phyloP scores from a whole-genome alignment of 1,140 invertebrate species.

The Drosophila pachea region DNA sequence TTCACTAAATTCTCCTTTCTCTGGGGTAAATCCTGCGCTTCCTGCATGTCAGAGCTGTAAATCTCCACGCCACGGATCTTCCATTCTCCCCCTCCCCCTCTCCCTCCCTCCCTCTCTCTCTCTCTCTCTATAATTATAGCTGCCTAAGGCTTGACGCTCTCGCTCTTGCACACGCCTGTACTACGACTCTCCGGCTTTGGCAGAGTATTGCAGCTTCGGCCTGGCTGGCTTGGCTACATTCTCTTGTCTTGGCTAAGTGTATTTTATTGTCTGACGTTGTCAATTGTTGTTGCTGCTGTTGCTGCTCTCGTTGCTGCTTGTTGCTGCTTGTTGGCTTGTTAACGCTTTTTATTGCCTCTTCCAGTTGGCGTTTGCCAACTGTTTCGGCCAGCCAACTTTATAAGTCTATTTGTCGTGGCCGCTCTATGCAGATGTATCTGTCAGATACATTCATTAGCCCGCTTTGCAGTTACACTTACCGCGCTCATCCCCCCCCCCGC shows the following conservation, averaged over 20 bases:
- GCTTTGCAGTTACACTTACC: conserved; percentile 54
- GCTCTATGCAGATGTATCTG: conserved; percentile 70
- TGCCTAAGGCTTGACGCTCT: neutral
- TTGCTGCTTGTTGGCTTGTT: conserved; percentile 55
- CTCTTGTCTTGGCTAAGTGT: conserved; percentile 44
- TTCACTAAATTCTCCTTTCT: no score
- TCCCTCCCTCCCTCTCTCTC: no score
- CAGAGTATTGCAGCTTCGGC: neutral
- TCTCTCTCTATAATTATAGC: neutral
- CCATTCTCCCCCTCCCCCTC: no score
- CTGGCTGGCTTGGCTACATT: neutral
- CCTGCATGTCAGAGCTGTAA: no score
- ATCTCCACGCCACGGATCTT: no score
- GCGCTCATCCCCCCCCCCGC: neutral
- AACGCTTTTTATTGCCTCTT: conserved; percentile 68
- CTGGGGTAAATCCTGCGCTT: no score
- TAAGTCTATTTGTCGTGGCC: conserved; percentile 62
- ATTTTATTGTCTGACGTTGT: conserved; percentile 65
- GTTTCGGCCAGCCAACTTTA: conserved; percentile 46
- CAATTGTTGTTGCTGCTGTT: conserved; percentile 50
- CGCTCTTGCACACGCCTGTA: neutral
- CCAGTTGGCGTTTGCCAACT: conserved; percentile 42
- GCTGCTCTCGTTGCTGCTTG: conserved; percentile 24
- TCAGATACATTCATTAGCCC: conserved; percentile 74
- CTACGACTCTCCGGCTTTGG: neutral